Base-by-base conservation (phyloP, 2,113 vertebrate species). In the Hypocryptadius cinnamomeus region DNA sequence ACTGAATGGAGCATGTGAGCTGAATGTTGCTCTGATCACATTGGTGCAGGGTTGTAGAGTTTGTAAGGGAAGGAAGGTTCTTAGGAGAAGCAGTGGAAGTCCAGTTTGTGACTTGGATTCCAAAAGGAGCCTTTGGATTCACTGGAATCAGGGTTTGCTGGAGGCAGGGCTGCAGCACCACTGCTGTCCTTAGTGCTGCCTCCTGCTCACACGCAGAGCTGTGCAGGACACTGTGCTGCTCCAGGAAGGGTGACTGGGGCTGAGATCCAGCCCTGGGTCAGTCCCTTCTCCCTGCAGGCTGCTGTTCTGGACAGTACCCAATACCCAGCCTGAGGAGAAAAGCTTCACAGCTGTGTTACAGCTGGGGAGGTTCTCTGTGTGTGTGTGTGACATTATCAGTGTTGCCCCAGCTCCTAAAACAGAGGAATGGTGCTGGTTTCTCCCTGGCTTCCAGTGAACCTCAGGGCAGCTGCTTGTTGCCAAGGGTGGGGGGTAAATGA, bases 191-290 rank as follows among this genome's bases (percentile, higher is more conserved):
- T 18, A 23, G 27, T 39, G 40, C 70, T 42, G 2, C 30, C 31
- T 19, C 4, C 4, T 44, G 44, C 28, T 57, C 22, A 16, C 61
- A 45, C 2, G 45, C 79, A 22, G 15, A n/a, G 66, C 47, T 56
- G 56, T 53, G 50, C 65, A 73, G 85, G 57, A 28, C 17, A 0
- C n/a, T 83, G 35, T 76, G 78, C 82, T 64, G 71, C 79, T 51
- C 30, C 31, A 1, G 23, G 2, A 25, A 15, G 19, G n/a, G 30
- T 9, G 17, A 2, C 23, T 17, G 83, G 51, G 45, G 39, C 33
- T 6, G 28, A 3, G 2, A 17, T 76, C 51, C 0, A 2, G 33
- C 3, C 31, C 69, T 14, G 9, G 7, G 45, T 2, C 7, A 20
- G 30, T 24, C 69, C 35, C 40, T 40, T 33, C 51, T 54, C 45